These are phyloP conservation scores for Probosciger aterrimus DNA, from an alignment of 2,113 vertebrate species.

Conservation along the genomic window DNA sequence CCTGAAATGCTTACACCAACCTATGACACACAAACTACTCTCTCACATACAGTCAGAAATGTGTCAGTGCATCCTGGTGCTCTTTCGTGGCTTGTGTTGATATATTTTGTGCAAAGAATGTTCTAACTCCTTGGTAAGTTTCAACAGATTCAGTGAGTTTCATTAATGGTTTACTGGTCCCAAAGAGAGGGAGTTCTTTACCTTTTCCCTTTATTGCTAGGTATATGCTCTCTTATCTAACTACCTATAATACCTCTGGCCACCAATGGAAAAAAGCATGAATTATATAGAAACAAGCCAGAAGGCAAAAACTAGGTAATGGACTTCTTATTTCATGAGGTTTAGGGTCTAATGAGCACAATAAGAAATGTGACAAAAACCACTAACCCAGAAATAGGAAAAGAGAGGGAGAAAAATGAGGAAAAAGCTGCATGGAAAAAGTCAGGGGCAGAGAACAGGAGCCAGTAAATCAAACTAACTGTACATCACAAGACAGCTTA, in stretches of 20 bases:
- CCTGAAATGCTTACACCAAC: neutral
- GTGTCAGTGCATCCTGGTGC: neutral
- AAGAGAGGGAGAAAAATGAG: neutral
- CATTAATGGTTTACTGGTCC: neutral
- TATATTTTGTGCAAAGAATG: neutral
- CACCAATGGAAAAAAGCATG: neutral
- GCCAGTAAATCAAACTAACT: neutral
- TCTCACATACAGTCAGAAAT: neutral
- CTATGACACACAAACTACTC: neutral
- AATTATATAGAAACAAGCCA: neutral
- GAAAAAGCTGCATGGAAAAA: neutral
- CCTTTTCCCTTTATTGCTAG: neutral
- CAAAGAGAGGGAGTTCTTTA: neutral
- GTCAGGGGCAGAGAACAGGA: neutral
- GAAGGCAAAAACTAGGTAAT: neutral
- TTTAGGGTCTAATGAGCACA: neutral
- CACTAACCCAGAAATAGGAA: neutral
- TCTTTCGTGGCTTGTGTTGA: rapidly evolving
- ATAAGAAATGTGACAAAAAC: neutral
- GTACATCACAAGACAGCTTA: neutral
- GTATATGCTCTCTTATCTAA: neutral
- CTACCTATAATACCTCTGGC: neutral
- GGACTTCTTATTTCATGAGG: rapidly evolving
- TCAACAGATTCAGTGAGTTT: neutral
- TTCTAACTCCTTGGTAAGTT: neutral